Evolutionary conservation across 2,113 vertebrate genomes (phyloP), one percentile per base, ranked within the genome.

Genomic region (Spea multiplicata): DNA sequence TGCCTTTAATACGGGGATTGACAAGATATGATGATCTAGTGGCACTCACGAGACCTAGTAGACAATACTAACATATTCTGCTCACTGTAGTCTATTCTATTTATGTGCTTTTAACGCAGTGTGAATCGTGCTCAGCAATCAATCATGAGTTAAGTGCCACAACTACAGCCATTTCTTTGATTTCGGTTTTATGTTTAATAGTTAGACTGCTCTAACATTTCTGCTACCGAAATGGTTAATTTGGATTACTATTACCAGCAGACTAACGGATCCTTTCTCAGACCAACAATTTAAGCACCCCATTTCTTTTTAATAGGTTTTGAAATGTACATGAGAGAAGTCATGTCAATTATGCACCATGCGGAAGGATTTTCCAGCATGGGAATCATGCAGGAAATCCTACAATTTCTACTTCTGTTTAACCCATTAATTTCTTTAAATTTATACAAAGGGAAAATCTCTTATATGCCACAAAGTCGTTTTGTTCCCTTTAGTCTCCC

Each of bases 311-410:
- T 77, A 62, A 70, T 69, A 71, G 53, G 75, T 70, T 62, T 61
- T 77, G 66, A 70, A 77, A 77, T 77, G 75, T 77, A 70, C 75
- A 77, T 77, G 75, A 77, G 74, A 55, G 66, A 76, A 76, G 75
- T 77, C 66, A 77, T 69, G 75, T 70, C 75, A 77, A 77, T 77
- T 77, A 77, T 70, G 75, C 52, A 77, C 10, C 17, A 66, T 61
- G 74, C 30, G 66, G 66, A 67, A 76, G 67, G 66, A 61, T 70
- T 77, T 69, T 30, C 47, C 55, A 49, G 10, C 66, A 70, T 44
- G 75, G 75, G 66, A 77, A 77, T 77, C 53, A 17, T 50, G 50
- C 13, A 17, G 14, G 46, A 4, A 44, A 53, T 77, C 55, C 75
- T 62, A 55, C 66, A 13, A 59, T 47, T 5, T 10, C 53, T 61